These are phyloP conservation scores for Deroptyus accipitrinus DNA, from an alignment of 2,113 vertebrate genomes.

Conservation along the genomic window DNA sequence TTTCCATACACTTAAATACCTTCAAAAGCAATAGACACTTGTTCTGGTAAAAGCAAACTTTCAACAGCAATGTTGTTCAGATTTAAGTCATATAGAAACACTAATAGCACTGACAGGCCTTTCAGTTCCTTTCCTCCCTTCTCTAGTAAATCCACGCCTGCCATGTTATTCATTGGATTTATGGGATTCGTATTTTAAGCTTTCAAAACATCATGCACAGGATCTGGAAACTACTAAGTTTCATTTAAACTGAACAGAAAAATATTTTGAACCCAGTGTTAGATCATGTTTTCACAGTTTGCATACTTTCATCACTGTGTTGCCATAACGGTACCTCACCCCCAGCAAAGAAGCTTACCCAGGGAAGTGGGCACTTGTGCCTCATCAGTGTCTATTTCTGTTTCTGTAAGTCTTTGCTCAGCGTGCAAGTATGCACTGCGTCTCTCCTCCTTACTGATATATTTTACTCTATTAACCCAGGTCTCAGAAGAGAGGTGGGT, in stretches of 20 bases:
- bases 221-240: background rate
- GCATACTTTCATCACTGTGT: background rate
- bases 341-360: background rate
- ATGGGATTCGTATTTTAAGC: background rate
- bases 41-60: background rate
- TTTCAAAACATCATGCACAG: background rate
- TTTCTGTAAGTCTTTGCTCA: background rate
- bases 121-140: background rate
- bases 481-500: background rate
- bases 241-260: background rate
- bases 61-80: background rate
- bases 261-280: background rate
- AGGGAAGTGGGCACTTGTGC: background rate
- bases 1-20: background rate
- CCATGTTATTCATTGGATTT: background rate
- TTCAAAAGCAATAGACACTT: background rate
- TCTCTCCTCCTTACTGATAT: background rate
- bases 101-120: background rate
- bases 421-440: background rate
- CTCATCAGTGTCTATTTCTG: background rate
- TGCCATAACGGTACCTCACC: background rate
- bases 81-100: background rate
- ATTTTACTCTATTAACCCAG: background rate
- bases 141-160: slow-evolving; percentile 1
- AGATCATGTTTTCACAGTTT: background rate